Percentiles rank a stretch among this genome's conserved stretches.
Evolutionary conservation across 2,113 vertebrate species (phyloP).

Genomic region (Taurulus bubalis): DNA sequence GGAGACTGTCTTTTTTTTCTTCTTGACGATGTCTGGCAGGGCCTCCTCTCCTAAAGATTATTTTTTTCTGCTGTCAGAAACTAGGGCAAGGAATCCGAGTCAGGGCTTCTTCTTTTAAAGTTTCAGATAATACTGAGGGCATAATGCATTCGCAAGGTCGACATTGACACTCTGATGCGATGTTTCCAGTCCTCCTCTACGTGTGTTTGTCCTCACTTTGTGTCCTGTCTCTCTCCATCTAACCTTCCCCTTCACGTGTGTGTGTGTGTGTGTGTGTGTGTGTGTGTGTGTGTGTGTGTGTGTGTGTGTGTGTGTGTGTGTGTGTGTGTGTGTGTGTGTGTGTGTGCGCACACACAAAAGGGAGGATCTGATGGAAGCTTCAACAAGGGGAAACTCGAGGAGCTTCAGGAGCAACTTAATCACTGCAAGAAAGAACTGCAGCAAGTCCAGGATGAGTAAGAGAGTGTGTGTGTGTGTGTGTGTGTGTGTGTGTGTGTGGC

Average conservation of each 20-base stretch:
- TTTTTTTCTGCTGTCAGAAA: slow-evolving; percentile 65
- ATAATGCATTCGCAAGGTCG: slow-evolving; percentile 48
- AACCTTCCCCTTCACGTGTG: slow-evolving; percentile 15
- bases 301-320: slow-evolving; percentile 20
- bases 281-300: slow-evolving; percentile 21
- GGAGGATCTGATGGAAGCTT: slow-evolving; percentile 52
- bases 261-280: slow-evolving; percentile 22
- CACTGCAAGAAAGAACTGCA: slow-evolving; percentile 84
- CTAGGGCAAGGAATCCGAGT: slow-evolving; percentile 54
- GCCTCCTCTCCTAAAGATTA: slow-evolving; percentile 43
- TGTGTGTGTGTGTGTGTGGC: neutral
- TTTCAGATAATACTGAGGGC: slow-evolving; percentile 37
- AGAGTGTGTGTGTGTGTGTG: neutral
- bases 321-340: slow-evolving; percentile 22
- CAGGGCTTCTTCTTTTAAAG: slow-evolving; percentile 28
- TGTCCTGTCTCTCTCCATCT: slow-evolving; percentile 20
- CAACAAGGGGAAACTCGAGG: slow-evolving; percentile 75
- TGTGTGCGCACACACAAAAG: slow-evolving; percentile 43
- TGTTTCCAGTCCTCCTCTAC: slow-evolving; percentile 19
- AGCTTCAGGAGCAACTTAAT: slow-evolving; percentile 84
- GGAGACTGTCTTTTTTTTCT: slow-evolving; percentile 22
- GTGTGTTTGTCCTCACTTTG: slow-evolving; percentile 6
- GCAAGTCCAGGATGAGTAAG: slow-evolving; percentile 88
- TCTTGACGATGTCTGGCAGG: slow-evolving; percentile 38
- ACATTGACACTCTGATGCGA: slow-evolving; percentile 18